These are phyloP conservation scores for Scartelaos histophorus DNA, from an alignment of 2,113 vertebrate species.

Conservation along the genomic window DNA sequence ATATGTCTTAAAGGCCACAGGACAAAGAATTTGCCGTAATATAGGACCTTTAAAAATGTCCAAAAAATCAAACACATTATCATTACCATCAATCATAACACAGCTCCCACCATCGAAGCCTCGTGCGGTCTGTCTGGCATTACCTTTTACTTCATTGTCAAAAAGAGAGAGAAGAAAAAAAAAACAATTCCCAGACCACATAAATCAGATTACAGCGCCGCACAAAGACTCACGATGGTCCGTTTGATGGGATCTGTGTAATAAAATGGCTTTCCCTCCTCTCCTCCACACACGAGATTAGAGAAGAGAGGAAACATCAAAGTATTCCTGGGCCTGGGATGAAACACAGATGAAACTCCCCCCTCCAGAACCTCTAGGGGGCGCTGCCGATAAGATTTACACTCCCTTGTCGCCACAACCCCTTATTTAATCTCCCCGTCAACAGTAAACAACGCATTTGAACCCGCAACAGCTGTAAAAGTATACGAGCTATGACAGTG, in stretches of 20 bases:
- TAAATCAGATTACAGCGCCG: constrained; percentile 25
- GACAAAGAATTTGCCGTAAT: too few species aligned
- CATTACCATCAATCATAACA: too few species aligned
- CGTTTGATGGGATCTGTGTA: constrained; percentile 11
- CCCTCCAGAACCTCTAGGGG: constrained; percentile 31
- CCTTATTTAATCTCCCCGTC: constrained; percentile 11
- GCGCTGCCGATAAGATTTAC: constrained; percentile 39
- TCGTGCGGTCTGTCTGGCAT: neutral
- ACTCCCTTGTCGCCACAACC: constrained; percentile 18
- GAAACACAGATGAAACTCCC: constrained; percentile 16
- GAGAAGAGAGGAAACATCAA: constrained; percentile 38
- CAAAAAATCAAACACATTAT: too few species aligned
- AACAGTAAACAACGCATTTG: constrained; percentile 31
- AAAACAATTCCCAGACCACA: neutral
- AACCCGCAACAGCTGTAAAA: constrained; percentile 12
- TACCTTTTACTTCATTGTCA: neutral
- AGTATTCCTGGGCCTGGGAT: constrained; percentile 33
- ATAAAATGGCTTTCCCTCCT: constrained; percentile 11
- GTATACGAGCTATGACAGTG: constrained; percentile 15
- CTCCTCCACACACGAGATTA: constrained; percentile 31
- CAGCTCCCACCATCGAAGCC: neutral
- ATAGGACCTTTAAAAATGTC: too few species aligned
- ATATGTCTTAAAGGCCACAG: too few species aligned
- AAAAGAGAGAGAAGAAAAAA: neutral
- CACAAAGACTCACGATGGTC: neutral